A percentile compares a stretch with the other conserved stretches of the same genome.
Conservation (phyloP, 2,113 vertebrate species). For the Gadus macrocephalus region DNA sequence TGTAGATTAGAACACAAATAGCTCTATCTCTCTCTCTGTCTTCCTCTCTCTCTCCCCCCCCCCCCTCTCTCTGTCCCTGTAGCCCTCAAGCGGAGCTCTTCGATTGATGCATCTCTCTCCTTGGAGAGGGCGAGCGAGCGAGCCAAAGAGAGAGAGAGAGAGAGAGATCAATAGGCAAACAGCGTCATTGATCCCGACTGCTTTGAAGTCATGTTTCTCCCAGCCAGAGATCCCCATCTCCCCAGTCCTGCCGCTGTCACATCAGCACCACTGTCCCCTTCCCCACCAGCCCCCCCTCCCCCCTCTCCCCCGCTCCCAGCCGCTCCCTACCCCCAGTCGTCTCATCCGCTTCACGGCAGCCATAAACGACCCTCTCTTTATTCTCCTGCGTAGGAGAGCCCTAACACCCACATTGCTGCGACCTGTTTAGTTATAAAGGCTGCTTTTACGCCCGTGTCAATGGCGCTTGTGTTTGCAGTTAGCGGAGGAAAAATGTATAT, state of each 20-base stretch:
- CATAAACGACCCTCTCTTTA: slow-evolving; percentile 44
- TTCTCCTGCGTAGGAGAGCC: slow-evolving; percentile 6
- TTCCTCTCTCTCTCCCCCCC: no score
- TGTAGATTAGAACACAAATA: slow-evolving; percentile 55
- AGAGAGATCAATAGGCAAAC: slow-evolving; percentile 62
- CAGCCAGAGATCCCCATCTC: slow-evolving; percentile 50
- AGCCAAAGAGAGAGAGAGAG: neutral
- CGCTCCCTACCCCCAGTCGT: slow-evolving; percentile 20
- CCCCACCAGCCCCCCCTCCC: slow-evolving; percentile 15
- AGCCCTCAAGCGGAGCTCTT: slow-evolving; percentile 47
- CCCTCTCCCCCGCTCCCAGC: slow-evolving; percentile 30
- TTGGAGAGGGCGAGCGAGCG: slow-evolving; percentile 23
- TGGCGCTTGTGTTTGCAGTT: neutral
- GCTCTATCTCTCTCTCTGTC: slow-evolving; percentile 43
- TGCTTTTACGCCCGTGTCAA: slow-evolving; percentile 6
- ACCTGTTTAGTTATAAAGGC: slow-evolving; percentile 14
- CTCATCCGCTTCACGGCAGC: slow-evolving; percentile 46
- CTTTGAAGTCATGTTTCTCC: slow-evolving; percentile 68
- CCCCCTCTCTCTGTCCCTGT: neutral
- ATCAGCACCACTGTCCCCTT: slow-evolving; percentile 19
- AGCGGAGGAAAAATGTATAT: neutral
- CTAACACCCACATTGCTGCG: slow-evolving; percentile 17
- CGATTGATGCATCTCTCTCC: slow-evolving; percentile 53
- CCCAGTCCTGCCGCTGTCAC: slow-evolving; percentile 37
- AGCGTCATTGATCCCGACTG: slow-evolving; percentile 64